Percentiles rank a stretch among this genome's conserved stretches.
phyloP scores from a whole-genome alignment of 2,797 vertebrate genomes.

The Myiothlypis coronata region DNA sequence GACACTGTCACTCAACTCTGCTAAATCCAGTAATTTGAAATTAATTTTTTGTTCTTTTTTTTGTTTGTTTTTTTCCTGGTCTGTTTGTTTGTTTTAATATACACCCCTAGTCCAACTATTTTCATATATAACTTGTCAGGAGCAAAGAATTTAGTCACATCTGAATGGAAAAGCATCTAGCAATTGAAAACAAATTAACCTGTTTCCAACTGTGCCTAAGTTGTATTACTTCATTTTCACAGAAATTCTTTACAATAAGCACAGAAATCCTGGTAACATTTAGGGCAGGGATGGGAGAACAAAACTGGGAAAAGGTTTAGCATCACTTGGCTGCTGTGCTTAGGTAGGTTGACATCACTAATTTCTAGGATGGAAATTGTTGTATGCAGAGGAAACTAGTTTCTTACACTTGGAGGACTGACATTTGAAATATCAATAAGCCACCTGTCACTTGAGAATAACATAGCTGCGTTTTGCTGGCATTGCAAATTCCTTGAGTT shows the following conservation, averaged over 20 bases:
- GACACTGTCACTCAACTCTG: not conserved
- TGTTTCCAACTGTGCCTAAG: conserved; percentile 17
- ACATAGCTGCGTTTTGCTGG: not conserved
- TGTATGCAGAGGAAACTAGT: not conserved
- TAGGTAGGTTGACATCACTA: not conserved
- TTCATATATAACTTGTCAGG: not conserved
- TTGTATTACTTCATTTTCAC: not conserved
- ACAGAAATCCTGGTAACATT: not conserved
- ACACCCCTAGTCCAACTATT: not conserved
- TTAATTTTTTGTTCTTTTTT: not conserved
- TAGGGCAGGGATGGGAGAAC: not conserved
- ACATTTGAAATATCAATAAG: not conserved
- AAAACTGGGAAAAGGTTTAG: not conserved
- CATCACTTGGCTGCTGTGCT: not conserved
- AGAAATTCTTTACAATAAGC: conserved; percentile 18
- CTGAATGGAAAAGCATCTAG: conserved; percentile 40
- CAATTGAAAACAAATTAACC: conserved; percentile 47
- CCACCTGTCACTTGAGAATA: not conserved
- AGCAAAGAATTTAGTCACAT: not conserved
- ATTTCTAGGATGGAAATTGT: not conserved
- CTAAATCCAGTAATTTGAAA: not conserved
- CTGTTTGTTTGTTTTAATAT: not conserved
- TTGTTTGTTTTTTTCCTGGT: too few relatives aligned
- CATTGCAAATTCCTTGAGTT: not conserved
- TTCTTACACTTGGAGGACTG: not conserved